Base-by-base conservation (phyloP, 2,113 vertebrate species). In the Polyodon spathula region DNA sequence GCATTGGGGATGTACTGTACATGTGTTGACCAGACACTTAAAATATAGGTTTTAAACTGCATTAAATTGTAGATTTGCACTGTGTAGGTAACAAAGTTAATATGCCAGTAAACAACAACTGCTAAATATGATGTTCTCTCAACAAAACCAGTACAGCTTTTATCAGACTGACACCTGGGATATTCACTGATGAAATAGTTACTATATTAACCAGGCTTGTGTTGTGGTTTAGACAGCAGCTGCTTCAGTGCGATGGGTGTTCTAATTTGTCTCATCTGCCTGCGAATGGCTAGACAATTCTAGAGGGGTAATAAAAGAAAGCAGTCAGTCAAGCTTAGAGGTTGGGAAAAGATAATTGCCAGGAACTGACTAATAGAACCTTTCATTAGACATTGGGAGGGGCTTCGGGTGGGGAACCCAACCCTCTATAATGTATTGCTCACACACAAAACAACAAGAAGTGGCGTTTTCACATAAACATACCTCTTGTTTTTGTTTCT, bases 281-380 rank as follows among this genome's bases (percentile, higher is more conserved):
- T 17, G 55, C 52, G 53, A 52, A 42, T 46, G 53, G 40, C 27
- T 39, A 62, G 60, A 17, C 3, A 11, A n/a, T 16, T 62, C 44
- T 62, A 12, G 3, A 56, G 48, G 38, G 39, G 53, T 37, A 56
- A 44, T 56, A 46, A 50, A 27, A 3, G 1, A 56, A 40, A 44
- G 8, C 56, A 58, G 9, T 37, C 8, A 44, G 56, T 44, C 40
- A 12, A 9, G n/a, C 27, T 6, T 16, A 58, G 37, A 58, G 15
- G 44, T 48, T 63, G 14, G 11, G 16, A 12, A 8, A 16, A 15
- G 6, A 56, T 17, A 16, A 27, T 15, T 37, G 46, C 15, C 46
- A 52, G 5, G 37, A 57, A 38, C 46, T 63, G 62, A 52, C 48
- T 44, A 43, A 64, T 53, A 27, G 8, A 53, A n/a, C 39, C 46